Evolutionary conservation across 2,888 invertebrate species (phyloP).

Genomic region (Caenorhabditis auriculariae): DNA sequence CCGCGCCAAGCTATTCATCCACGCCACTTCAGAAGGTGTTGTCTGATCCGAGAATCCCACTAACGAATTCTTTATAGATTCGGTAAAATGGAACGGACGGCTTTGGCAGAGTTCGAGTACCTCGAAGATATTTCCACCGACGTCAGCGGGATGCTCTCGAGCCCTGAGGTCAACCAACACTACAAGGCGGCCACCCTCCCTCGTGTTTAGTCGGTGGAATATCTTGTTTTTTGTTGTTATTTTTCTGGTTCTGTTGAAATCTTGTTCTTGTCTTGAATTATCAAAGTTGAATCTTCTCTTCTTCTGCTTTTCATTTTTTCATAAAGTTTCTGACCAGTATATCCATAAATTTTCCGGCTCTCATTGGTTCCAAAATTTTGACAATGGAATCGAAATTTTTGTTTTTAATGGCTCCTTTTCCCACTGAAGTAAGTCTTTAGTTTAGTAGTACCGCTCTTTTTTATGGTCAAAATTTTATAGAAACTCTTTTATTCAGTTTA

Average conservation of each 20-base stretch:
- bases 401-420: neutral
- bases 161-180: constrained; percentile 34
- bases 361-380: no score
- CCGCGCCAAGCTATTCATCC: constrained; percentile 24
- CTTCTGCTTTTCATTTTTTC: neutral
- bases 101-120: constrained; percentile 44
- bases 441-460: neutral
- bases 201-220: no score
- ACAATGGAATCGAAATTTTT: no score
- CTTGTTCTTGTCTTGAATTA: no score
- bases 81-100: constrained; percentile 36
- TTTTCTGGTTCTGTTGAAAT: no score
- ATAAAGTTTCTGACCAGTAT: no score
- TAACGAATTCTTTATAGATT: constrained; percentile 24
- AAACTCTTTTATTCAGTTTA: no score
- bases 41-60: neutral
- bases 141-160: constrained; percentile 39
- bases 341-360: no score
- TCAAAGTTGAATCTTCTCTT: no score
- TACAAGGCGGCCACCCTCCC: neutral
- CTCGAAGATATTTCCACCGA: constrained; percentile 49
- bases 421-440: neutral
- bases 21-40: constrained; percentile 28
- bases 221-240: no score
- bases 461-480: neutral